Evolutionary conservation across 2,888 invertebrate genomes (phyloP).

Genomic region (Isoperla grammatica): DNA sequence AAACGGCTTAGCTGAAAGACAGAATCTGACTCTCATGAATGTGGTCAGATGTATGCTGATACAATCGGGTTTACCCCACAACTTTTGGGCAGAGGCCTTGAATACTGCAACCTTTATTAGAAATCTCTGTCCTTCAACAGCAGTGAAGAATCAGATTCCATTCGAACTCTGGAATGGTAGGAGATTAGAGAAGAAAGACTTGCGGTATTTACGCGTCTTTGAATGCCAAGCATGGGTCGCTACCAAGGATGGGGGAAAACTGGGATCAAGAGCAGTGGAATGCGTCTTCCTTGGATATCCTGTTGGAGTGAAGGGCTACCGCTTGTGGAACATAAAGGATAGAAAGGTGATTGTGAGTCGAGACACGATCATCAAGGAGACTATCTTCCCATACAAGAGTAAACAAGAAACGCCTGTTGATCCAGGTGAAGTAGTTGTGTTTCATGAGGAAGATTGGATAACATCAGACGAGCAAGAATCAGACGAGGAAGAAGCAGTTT

Average conservation of each 20-base stretch:
- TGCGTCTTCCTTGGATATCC: slow-evolving; percentile 17
- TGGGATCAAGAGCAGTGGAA: slow-evolving; percentile 16
- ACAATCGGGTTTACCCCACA: too few species aligned
- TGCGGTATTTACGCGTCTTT: neutral
- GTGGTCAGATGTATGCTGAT: neutral
- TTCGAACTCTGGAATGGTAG: neutral
- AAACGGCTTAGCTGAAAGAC: slow-evolving; percentile 21
- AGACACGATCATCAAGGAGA: neutral
- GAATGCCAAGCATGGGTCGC: neutral
- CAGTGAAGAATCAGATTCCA: neutral
- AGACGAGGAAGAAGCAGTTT: neutral
- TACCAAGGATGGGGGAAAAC: slow-evolving; percentile 3
- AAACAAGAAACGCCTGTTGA: too few species aligned
- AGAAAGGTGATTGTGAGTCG: neutral
- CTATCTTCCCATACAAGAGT: neutral
- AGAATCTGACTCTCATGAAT: slow-evolving; percentile 12
- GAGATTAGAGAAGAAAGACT: neutral
- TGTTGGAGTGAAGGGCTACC: slow-evolving; percentile 15
- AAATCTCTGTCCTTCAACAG: neutral
- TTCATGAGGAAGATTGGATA: neutral
- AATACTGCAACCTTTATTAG: neutral
- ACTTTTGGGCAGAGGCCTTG: too few species aligned
- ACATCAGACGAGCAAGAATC: neutral
- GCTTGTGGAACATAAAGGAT: neutral
- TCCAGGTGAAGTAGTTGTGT: too few species aligned